A percentile compares a stretch with the other conserved stretches of the same genome.
phyloP scores from a whole-genome alignment of 2,797 vertebrate genomes.

The Falco peregrinus region DNA sequence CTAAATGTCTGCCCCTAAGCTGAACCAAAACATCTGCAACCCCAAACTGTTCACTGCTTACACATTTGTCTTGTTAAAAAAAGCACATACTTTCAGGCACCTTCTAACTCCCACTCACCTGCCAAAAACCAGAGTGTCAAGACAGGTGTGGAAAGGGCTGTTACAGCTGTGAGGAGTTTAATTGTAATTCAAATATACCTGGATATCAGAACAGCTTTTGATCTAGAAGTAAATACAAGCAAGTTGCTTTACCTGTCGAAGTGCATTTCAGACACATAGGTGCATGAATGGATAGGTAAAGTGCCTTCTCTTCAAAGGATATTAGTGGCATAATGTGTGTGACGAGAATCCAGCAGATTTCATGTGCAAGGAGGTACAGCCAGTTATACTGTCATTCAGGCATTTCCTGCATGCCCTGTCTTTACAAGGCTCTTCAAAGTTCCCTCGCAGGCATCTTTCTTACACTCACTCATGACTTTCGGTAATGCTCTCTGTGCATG shows the following conservation, averaged over 20 bases:
- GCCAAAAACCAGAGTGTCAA: constrained; percentile 2
- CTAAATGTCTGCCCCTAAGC: not conserved
- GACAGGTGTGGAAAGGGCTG: not conserved
- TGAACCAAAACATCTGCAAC: constrained; percentile 21
- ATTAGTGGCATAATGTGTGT: not conserved
- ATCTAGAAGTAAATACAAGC: constrained; percentile 32
- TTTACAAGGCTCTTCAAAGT: not conserved
- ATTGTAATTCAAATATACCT: constrained; percentile 40
- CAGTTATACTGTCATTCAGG: not conserved
- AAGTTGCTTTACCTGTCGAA: constrained; percentile 1
- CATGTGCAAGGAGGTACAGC: not conserved
- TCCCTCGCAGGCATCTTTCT: not conserved
- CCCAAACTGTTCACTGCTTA: not conserved
- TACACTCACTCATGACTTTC: not conserved
- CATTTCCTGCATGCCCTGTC: not conserved
- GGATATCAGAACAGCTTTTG: constrained; percentile 49
- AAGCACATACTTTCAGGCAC: constrained; percentile 1
- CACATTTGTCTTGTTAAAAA: constrained; percentile 21
- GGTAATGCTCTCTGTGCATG: not conserved
- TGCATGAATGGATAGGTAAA: not conserved
- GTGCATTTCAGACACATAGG: constrained; percentile 12
- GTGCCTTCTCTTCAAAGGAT: not conserved
- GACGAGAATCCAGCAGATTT: not conserved
- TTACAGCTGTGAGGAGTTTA: not conserved
- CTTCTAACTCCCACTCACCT: constrained; percentile 38